phyloP scores from a whole-genome alignment of 2,888 invertebrate genomes.

The Gastracanthus pulcherrimus region DNA sequence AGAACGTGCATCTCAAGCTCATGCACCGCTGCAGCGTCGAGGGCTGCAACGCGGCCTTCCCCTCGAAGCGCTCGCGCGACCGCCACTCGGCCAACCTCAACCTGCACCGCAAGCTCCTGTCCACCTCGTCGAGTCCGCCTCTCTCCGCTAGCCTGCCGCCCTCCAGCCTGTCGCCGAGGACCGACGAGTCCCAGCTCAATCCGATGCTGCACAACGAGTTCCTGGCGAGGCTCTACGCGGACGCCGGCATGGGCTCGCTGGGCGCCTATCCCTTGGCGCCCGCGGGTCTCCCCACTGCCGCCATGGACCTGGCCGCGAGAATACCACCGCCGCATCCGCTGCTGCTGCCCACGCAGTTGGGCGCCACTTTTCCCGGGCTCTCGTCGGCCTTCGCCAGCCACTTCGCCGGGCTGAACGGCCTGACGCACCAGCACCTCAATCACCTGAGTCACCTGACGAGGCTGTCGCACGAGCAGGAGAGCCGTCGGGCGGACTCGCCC shows the following conservation, averaged over 20 bases:
- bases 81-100: constrained; percentile 95
- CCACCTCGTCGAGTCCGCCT: constrained; percentile 82
- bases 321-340: constrained; percentile 81
- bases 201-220: constrained; percentile 88
- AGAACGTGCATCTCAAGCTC: constrained; percentile 95
- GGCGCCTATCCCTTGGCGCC: constrained; percentile 77
- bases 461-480: constrained; percentile 64
- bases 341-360: constrained; percentile 81
- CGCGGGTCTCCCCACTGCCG: constrained; percentile 71
- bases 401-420: constrained; percentile 75
- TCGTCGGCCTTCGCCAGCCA: constrained; percentile 75
- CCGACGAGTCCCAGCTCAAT: constrained; percentile 76
- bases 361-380: constrained; percentile 80
- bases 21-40: constrained; percentile 97
- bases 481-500: constrained; percentile 70
- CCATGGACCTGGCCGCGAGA: constrained; percentile 69
- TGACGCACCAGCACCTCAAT: constrained; percentile 76
- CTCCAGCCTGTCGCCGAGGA: constrained; percentile 68
- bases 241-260: constrained; percentile 77
- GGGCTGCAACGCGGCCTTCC: constrained; percentile 96
- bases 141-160: constrained; percentile 55
- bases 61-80: constrained; percentile 94
- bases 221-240: constrained; percentile 87
- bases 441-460: constrained; percentile 68
- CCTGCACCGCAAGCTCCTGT: constrained; percentile 92